Base-by-base conservation (phyloP, 2,113 vertebrate species). In the Mixornis gularis region DNA sequence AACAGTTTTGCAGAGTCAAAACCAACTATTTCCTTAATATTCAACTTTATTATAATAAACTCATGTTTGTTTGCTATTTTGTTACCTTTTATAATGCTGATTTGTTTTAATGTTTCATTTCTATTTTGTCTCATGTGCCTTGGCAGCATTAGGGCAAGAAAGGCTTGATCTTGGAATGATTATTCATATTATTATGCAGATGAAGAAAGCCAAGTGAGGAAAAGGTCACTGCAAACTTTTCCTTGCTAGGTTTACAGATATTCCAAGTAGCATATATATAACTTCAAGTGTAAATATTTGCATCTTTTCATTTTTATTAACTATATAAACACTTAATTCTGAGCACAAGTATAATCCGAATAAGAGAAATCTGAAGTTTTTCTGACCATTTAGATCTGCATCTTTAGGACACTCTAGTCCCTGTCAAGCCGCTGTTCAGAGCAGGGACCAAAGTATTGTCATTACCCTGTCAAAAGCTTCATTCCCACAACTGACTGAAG, bases 391-490 rank as follows among this genome's bases (percentile, higher is more conserved):
- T n/a, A 48, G 17, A 12, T 48, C 46, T 24, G 46, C 22, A 21
- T 48, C 12, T 36, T 73, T 62, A 74, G 7, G 9, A 44, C 15
- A 87, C 1, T 66, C 8, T 32, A 59, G 13, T 43, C 4, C 2
- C 12, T 43, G 17, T 36, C 6, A 13, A 34, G 14, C 3, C 21
- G 12, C 12, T 40, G 2, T 55, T 19, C 68, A 40, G 16, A 76
- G 12, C 7, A 68, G 30, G 5, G 51, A 40, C 4, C 0, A 4
- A 34, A 7, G 3, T 5, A 38, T 22, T 3, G 1, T 32, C 11
- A 18, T 14, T 63, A 7, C 3, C 8, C 13, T 48, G 17, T 26
- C 24, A 38, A 51, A 6, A 46, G 0, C 10, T 84, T 81, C 3
- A 10, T 65, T 87, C 29, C 17, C 12, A 41, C 6, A 12, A 13